These are phyloP conservation scores for Spea multiplicata DNA, from an alignment of 2,113 vertebrate genomes.

Conservation along the genomic window DNA sequence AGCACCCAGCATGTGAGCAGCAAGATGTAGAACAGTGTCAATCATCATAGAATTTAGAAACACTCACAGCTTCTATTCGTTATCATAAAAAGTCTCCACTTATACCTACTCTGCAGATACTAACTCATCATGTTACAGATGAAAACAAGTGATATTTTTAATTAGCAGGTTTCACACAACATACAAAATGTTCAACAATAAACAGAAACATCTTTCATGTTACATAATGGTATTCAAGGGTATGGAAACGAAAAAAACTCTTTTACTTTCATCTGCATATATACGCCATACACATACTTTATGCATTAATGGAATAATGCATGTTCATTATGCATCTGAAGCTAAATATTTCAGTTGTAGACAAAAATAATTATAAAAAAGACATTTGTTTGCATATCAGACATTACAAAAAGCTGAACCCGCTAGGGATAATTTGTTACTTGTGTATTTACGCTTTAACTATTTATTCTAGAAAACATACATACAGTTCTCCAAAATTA, in stretches of 20 bases:
- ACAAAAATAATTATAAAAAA: constrained; percentile 10
- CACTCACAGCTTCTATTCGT: too few relatives aligned
- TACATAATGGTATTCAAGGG: background rate
- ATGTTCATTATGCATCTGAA: constrained; percentile 4
- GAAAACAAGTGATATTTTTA: background rate
- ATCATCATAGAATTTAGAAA: too few relatives aligned
- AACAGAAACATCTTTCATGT: constrained; percentile 1
- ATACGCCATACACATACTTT: constrained; percentile 10
- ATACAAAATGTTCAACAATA: background rate
- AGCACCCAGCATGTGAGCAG: too few relatives aligned
- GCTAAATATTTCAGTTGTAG: constrained; percentile 20
- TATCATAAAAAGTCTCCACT: too few relatives aligned
- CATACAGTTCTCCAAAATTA: constrained; percentile 12
- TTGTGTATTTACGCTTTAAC: constrained; percentile 51
- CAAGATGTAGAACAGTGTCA: too few relatives aligned
- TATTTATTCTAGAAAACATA: constrained; percentile 12
- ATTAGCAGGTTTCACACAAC: background rate
- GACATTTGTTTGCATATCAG: background rate
- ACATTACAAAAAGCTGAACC: constrained; percentile 52
- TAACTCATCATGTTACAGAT: background rate
- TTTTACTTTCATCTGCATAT: background rate
- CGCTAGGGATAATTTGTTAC: constrained; percentile 52
- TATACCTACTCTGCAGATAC: background rate
- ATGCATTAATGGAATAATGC: constrained; percentile 21
- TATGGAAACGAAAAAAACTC: constrained; percentile 14